phyloP scores from a whole-genome alignment of 2,797 vertebrate species.

The Setipinna tenuifilis region DNA sequence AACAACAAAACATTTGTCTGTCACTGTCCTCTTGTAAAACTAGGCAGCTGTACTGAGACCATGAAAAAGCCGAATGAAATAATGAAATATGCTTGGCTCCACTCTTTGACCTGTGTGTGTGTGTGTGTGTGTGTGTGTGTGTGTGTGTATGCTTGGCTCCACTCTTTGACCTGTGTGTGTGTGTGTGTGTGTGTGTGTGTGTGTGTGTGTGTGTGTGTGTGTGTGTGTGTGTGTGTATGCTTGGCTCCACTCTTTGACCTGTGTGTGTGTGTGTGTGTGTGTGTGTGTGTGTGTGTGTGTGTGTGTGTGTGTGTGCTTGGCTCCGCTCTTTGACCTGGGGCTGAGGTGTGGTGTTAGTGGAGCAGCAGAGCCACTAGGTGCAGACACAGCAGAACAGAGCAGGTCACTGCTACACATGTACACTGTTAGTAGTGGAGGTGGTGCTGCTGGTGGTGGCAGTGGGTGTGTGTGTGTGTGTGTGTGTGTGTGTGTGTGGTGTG shows the following conservation, averaged over 20 bases:
- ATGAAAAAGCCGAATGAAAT: neutral
- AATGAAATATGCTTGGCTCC: no score
- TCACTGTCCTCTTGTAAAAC: neutral
- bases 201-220: no score
- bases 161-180: no score
- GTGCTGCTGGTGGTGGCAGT: neutral
- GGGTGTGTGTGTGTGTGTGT: neutral
- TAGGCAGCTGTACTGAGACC: neutral
- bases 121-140: no score
- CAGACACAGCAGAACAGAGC: neutral
- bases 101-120: no score
- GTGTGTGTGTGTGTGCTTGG: neutral
- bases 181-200: no score
- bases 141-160: no score
- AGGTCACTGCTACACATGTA: neutral
- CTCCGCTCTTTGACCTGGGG: neutral
- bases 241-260: no score
- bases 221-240: no score
- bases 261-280: no score
- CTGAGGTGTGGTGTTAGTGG: neutral
- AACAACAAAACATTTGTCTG: neutral
- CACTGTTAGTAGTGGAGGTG: neutral
- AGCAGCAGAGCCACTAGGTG: neutral
- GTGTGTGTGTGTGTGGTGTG: neutral
- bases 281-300: neutral